These are phyloP conservation scores for Sarcophaga subvicina DNA, from an alignment of 2,888 invertebrate genomes.

Conservation along the genomic window DNA sequence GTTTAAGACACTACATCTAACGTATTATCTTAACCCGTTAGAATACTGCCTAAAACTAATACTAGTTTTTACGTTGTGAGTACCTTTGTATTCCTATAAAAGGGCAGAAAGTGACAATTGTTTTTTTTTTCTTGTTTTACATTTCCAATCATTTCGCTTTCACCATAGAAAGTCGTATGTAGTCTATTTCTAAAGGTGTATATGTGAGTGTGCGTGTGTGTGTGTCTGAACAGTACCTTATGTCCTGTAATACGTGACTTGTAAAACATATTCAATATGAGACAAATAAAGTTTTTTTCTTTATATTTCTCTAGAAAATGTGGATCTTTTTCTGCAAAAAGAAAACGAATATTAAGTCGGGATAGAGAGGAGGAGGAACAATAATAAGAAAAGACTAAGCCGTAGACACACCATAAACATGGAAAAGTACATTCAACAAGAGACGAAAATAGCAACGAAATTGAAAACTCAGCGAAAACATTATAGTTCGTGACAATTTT, in stretches of 20 bases:
- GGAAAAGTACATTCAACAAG: slow-evolving; percentile 42
- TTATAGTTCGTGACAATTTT: slow-evolving; percentile 65
- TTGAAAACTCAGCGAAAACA: slow-evolving; percentile 63
- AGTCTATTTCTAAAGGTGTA: neutral
- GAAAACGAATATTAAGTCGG: slow-evolving; percentile 24
- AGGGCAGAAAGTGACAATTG: neutral
- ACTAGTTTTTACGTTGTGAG: neutral
- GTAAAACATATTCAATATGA: slow-evolving; percentile 31
- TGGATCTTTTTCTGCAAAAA: slow-evolving; percentile 13
- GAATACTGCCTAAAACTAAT: neutral
- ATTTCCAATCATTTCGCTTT: slow-evolving; percentile 58
- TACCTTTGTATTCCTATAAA: neutral
- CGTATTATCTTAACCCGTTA: too few relatives aligned
- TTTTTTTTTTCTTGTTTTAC: neutral
- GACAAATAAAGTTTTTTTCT: slow-evolving; percentile 45
- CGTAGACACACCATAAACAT: slow-evolving; percentile 27
- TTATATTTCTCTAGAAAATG: slow-evolving; percentile 48
- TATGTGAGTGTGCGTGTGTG: neutral
- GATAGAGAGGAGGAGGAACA: neutral
- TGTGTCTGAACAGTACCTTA: slow-evolving; percentile 13
- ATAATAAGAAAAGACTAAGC: neutral
- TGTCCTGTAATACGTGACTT: slow-evolving; percentile 55
- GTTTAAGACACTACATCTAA: too few relatives aligned
- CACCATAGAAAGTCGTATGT: slow-evolving; percentile 24
- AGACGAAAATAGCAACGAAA: slow-evolving; percentile 54